These are phyloP conservation scores for Coregonus clupeaformis DNA, from an alignment of 2,113 vertebrate species.

Conservation along the genomic window DNA sequence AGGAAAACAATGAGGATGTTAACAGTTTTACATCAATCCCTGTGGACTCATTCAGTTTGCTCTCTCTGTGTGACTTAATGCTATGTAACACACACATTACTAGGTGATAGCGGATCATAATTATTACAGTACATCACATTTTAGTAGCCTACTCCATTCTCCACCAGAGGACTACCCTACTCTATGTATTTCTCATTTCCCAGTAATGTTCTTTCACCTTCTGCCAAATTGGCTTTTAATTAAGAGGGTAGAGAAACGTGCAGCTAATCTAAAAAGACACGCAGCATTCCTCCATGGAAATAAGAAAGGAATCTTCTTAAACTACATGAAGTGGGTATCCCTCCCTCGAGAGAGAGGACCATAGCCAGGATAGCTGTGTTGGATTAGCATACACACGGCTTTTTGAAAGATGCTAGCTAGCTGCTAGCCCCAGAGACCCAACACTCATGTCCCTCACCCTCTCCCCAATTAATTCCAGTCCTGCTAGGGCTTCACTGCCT, in stretches of 20 bases:
- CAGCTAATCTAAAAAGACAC: slow-evolving; percentile 49
- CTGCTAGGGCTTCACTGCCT: not conserved
- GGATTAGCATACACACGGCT: slow-evolving; percentile 38
- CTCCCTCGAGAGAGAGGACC: slow-evolving; percentile 30
- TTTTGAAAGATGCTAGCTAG: slow-evolving; percentile 28
- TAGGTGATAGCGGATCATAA: no score
- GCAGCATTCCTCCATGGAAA: slow-evolving; percentile 43
- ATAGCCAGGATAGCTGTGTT: not conserved
- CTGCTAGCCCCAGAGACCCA: slow-evolving; percentile 16
- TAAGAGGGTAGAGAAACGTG: slow-evolving; percentile 41
- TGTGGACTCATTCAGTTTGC: slow-evolving; percentile 24
- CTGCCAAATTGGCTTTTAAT: slow-evolving; percentile 32
- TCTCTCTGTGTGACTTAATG: slow-evolving; percentile 10
- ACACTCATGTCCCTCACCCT: not conserved
- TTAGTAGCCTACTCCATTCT: no score
- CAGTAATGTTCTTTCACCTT: slow-evolving; percentile 32
- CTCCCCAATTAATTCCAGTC: not conserved
- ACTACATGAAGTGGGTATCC: slow-evolving; percentile 42
- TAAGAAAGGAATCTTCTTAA: slow-evolving; percentile 62
- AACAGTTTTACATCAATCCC: slow-evolving; percentile 29
- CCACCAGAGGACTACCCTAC: slow-evolving; percentile 4
- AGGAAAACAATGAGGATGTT: slow-evolving; percentile 25
- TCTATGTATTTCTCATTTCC: slow-evolving; percentile 5
- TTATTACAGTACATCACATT: no score
- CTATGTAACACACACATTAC: no score